phyloP scores from a whole-genome alignment of 2,113 vertebrate species.

The Lepus europaeus region DNA sequence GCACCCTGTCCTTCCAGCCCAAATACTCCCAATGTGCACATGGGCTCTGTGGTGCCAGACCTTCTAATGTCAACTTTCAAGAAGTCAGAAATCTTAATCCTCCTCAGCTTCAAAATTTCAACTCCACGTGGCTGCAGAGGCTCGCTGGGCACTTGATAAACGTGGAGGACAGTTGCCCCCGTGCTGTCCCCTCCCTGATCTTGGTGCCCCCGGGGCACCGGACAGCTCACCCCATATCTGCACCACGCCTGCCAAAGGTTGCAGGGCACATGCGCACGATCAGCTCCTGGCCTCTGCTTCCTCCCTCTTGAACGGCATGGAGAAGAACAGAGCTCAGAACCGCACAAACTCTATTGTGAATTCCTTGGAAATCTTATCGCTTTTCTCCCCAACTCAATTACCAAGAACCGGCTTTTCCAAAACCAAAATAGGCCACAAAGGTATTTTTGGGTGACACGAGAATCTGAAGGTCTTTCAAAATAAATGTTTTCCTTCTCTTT shows the following conservation, averaged over 20 bases:
- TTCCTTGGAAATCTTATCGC: not conserved
- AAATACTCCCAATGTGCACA: too few relatives aligned
- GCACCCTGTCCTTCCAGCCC: not conserved
- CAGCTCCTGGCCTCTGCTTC: not conserved
- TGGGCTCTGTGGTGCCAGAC: not conserved
- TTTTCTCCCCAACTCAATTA: not conserved
- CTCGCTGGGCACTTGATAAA: not conserved
- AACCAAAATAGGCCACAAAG: slow-evolving; percentile 30
- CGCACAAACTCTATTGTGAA: not conserved
- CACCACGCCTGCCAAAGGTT: not conserved
- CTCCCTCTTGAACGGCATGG: not conserved
- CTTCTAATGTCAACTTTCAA: not conserved
- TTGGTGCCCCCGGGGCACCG: fast-evolving
- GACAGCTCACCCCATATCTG: too few relatives aligned
- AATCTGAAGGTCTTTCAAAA: slow-evolving; percentile 33
- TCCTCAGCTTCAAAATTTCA: not conserved
- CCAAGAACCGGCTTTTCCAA: not conserved
- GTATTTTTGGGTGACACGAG: not conserved
- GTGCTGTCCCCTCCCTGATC: not conserved
- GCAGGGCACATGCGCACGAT: not conserved
- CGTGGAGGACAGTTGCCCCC: fast-evolving
- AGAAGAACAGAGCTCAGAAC: slow-evolving; percentile 12
- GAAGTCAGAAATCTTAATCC: not conserved
- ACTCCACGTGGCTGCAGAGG: not conserved
- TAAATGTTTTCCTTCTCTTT: slow-evolving; percentile 42